These are phyloP conservation scores for Pollenia amentaria DNA, from an alignment of 2,888 invertebrate species.

Conservation along the genomic window DNA sequence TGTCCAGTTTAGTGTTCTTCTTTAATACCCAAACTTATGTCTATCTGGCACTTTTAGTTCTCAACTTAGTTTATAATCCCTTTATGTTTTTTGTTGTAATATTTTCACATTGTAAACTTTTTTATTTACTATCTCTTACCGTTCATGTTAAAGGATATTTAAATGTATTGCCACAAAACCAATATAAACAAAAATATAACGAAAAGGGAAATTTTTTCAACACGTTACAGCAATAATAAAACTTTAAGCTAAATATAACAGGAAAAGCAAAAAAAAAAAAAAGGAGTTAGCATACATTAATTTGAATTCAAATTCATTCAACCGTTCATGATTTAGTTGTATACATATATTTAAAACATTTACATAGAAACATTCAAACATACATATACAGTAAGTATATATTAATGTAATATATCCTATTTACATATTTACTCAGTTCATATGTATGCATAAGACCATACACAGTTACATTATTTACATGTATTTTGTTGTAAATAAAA, in stretches of 20 bases:
- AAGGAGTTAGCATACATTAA: not conserved
- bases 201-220: not conserved
- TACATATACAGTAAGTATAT: not conserved
- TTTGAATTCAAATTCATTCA: constrained; percentile 45
- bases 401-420: not conserved
- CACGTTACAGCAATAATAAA: not conserved
- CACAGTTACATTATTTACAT: not conserved
- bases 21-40: no score
- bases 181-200: not conserved
- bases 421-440: not conserved
- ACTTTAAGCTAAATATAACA: not conserved
- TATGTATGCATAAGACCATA: not conserved
- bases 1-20: no score
- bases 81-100: no score
- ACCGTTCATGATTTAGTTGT: constrained; percentile 10
- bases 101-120: no score
- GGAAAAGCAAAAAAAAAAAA: not conserved
- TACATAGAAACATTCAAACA: not conserved
- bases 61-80: no score
- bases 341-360: not conserved
- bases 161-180: constrained; percentile 6
- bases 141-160: no score
- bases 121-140: no score
- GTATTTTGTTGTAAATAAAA: not conserved
- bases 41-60: no score